Conservation (phyloP, 2,797 vertebrate genomes). For the Dermochelys coriacea region DNA sequence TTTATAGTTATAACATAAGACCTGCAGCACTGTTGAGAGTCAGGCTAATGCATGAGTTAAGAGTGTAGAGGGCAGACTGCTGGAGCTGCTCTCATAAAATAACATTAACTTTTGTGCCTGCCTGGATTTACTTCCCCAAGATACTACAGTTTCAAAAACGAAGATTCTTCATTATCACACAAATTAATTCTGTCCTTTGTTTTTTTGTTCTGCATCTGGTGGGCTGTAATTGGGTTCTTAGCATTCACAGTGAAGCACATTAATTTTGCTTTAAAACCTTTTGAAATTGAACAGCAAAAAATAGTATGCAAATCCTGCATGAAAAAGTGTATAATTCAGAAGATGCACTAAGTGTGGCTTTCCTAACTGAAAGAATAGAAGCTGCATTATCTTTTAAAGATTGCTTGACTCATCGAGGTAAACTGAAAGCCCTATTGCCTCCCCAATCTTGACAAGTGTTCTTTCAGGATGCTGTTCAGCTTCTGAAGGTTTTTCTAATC, state of each 20-base stretch:
- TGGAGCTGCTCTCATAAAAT: not conserved
- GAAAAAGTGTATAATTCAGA: conserved; percentile 45
- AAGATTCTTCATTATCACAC: not conserved
- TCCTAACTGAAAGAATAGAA: conserved; percentile 2
- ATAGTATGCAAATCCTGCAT: conserved; percentile 51
- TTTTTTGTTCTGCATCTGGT: conserved; percentile 62
- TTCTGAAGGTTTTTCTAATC: conserved; percentile 47
- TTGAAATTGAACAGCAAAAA: conserved; percentile 47
- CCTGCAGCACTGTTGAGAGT: not conserved
- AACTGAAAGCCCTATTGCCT: conserved; percentile 10
- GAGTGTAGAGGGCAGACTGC: not conserved
- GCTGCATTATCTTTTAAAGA: conserved; percentile 50
- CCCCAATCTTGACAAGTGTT: conserved; percentile 31
- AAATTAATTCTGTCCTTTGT: conserved; percentile 49
- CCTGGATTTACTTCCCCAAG: not conserved
- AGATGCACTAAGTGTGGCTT: conserved; percentile 21
- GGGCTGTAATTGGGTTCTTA: conserved; percentile 61
- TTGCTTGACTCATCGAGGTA: conserved; percentile 6
- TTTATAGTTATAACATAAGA: not conserved
- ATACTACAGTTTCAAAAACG: not conserved
- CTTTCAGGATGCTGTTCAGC: conserved; percentile 24
- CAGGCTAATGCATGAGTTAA: not conserved
- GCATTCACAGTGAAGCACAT: conserved; percentile 47
- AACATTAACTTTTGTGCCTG: conserved; percentile 5
- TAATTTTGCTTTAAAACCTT: conserved; percentile 71